Evolutionary conservation across 2,888 invertebrate species (phyloP).

Genomic region (Tetranychus piercei): DNA sequence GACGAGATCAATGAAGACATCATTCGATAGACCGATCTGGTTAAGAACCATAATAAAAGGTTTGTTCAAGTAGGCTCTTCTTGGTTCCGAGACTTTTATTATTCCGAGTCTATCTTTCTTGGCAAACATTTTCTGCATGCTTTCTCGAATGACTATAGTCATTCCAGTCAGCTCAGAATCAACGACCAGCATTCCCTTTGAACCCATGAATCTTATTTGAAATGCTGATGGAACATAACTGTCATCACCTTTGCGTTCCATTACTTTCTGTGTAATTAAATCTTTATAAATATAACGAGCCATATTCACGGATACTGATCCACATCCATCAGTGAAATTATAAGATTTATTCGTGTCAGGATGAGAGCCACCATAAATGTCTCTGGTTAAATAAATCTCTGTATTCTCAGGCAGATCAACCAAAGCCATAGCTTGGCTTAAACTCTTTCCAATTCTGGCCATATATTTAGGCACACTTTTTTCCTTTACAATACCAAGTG

Average conservation of each 20-base stretch:
- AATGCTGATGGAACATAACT: background rate
- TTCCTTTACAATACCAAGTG: constrained; percentile 26
- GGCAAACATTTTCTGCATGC: background rate
- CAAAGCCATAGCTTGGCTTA: constrained; percentile 28
- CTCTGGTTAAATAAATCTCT: background rate
- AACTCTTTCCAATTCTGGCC: constrained; percentile 33
- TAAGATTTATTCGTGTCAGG: background rate
- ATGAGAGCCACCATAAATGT: background rate
- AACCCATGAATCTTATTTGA: background rate
- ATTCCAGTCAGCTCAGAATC: background rate
- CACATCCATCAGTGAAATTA: background rate
- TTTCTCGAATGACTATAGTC: background rate
- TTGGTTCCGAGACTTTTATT: background rate
- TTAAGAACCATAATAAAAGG: background rate
- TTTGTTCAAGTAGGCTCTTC: background rate
- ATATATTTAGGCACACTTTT: constrained; percentile 31
- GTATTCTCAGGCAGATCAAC: background rate
- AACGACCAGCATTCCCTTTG: background rate
- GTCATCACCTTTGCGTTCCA: background rate
- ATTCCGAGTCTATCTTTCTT: background rate
- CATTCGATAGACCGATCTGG: background rate
- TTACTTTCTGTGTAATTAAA: background rate
- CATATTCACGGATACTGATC: background rate
- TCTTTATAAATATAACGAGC: background rate
- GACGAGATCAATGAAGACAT: background rate